Conservation (phyloP, 2,113 vertebrate species). For the Brachionichthys hirsutus region DNA sequence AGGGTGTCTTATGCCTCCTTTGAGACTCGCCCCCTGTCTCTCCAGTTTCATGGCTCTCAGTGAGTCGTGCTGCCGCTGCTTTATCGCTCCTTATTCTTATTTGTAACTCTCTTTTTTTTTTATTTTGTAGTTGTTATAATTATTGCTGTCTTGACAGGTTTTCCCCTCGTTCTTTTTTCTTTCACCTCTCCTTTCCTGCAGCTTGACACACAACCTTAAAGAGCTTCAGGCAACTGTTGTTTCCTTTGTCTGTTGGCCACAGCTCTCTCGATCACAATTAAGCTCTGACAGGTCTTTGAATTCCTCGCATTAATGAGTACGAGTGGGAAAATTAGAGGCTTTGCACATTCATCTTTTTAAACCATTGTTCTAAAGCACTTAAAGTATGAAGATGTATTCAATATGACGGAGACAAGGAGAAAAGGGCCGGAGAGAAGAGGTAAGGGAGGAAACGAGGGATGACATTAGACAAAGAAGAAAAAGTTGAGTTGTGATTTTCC, state of each 20-base stretch:
- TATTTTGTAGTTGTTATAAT: conserved; percentile 4
- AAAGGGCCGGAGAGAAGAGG: neutral
- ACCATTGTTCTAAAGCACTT: neutral
- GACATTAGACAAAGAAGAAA: neutral
- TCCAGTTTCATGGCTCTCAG: conserved; percentile 50
- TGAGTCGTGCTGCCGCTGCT: conserved; percentile 40
- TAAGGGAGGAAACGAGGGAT: neutral
- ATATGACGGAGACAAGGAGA: conserved; percentile 1
- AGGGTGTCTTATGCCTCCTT: conserved; percentile 54
- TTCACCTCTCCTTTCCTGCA: neutral
- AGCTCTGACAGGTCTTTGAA: conserved; percentile 29
- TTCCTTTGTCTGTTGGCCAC: conserved; percentile 31
- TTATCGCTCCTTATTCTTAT: conserved; percentile 20
- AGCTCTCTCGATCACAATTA: conserved; percentile 13
- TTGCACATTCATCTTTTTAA: conserved; percentile 7
- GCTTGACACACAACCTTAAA: neutral
- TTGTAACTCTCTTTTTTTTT: conserved; percentile 12
- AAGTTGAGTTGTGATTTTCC: neutral
- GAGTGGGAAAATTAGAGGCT: conserved; percentile 14
- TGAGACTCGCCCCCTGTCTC: conserved; percentile 40
- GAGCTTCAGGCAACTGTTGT: conserved; percentile 27
- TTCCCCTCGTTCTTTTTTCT: neutral
- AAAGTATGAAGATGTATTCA: conserved; percentile 7
- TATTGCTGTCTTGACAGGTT: conserved; percentile 1
- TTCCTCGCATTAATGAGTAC: conserved; percentile 12